Evolutionary conservation across 1,140 invertebrate genomes (phyloP).

Genomic region (Scaptomyza montana): DNA sequence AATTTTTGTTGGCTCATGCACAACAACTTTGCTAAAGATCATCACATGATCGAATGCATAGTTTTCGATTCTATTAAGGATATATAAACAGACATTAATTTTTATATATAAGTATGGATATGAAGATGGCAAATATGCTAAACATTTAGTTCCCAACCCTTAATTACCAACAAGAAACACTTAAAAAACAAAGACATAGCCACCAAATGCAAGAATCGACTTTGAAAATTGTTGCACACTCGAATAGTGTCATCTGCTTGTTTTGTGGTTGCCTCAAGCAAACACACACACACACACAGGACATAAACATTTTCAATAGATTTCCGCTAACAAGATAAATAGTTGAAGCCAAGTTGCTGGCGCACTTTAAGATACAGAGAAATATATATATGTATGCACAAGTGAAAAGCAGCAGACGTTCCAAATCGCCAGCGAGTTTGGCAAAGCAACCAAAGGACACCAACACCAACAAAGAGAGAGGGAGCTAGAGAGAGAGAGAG

Average conservation of each 20-base stretch:
- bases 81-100: no score
- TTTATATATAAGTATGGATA: no score
- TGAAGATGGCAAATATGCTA: no score
- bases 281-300: constrained; percentile 34
- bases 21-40: no score
- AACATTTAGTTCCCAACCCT: no score
- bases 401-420: constrained; percentile 55
- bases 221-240: constrained; percentile 5
- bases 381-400: background rate
- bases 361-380: constrained; percentile 62
- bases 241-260: constrained; percentile 9
- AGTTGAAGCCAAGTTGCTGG: constrained; percentile 63
- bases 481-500: background rate
- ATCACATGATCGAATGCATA: no score
- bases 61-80: no score
- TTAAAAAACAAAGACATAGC: no score
- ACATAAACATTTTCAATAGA: constrained; percentile 81
- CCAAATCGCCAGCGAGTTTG: constrained; percentile 45
- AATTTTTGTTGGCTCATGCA: no score
- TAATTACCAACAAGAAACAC: no score
- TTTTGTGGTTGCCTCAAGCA: constrained; percentile 28
- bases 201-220: no score
- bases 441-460: background rate
- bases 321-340: constrained; percentile 81
- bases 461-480: constrained; percentile 1